phyloP scores from a whole-genome alignment of 2,888 invertebrate species.

The Atherix ibis region DNA sequence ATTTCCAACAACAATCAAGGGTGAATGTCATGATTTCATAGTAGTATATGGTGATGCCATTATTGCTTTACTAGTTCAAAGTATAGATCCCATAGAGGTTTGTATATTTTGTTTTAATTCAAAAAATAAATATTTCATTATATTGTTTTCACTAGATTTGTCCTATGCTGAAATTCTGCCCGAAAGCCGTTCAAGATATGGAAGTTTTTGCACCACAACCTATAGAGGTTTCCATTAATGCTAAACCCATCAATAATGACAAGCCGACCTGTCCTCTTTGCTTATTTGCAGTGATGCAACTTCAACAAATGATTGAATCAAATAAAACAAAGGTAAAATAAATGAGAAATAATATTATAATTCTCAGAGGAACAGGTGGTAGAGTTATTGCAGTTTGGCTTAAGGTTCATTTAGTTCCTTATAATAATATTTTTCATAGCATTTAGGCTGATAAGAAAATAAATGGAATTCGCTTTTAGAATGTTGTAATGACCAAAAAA shows the following conservation, averaged over 20 bases:
- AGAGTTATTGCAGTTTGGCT: too few relatives aligned
- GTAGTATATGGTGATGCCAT: slow-evolving; percentile 64
- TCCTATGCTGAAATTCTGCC: slow-evolving; percentile 54
- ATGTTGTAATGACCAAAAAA: too few relatives aligned
- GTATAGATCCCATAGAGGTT: slow-evolving; percentile 19
- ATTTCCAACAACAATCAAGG: slow-evolving; percentile 44
- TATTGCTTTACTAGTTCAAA: slow-evolving; percentile 60
- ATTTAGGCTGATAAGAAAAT: too few relatives aligned
- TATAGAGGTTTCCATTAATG: slow-evolving; percentile 15
- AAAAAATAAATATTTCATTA: too few relatives aligned
- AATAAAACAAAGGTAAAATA: slow-evolving; percentile 69
- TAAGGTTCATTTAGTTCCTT: too few relatives aligned
- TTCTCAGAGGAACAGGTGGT: too few relatives aligned
- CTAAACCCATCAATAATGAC: slow-evolving; percentile 33
- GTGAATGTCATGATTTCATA: slow-evolving; percentile 58
- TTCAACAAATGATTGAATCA: slow-evolving; percentile 55
- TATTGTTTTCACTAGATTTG: slow-evolving; percentile 38
- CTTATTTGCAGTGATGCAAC: slow-evolving; percentile 60
- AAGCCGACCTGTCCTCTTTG: slow-evolving; percentile 69
- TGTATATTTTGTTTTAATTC: background rate
- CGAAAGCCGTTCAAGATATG: slow-evolving; percentile 37
- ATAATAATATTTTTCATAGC: too few relatives aligned
- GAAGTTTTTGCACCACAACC: slow-evolving; percentile 34
- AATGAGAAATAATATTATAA: too few relatives aligned
- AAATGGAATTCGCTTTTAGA: too few relatives aligned